These are phyloP conservation scores for Centropus bengalensis DNA, from an alignment of 2,113 vertebrate species.

Conservation along the genomic window DNA sequence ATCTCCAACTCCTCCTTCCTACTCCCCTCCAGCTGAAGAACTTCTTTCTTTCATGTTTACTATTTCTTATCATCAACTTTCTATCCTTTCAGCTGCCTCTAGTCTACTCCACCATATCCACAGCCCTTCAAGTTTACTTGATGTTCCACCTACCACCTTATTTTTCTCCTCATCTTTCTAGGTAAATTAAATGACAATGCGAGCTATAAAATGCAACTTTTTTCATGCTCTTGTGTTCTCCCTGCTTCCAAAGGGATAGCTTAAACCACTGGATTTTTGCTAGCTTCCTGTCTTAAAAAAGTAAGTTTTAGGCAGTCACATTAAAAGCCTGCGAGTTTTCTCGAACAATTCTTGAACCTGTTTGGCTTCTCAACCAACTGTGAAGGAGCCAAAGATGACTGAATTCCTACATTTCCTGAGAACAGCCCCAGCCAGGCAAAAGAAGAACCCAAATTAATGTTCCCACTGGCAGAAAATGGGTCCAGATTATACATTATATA, in stretches of 20 bases:
- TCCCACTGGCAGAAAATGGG: not conserved
- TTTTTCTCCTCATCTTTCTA: not conserved
- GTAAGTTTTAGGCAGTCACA: not conserved
- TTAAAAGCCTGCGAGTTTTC: not conserved
- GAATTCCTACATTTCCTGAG: not conserved
- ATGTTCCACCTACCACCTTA: not conserved
- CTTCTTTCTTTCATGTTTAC: not conserved
- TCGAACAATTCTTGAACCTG: not conserved
- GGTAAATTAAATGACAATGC: not conserved
- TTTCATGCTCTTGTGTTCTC: not conserved
- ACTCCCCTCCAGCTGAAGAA: not conserved
- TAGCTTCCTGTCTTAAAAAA: not conserved
- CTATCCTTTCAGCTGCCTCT: not conserved
- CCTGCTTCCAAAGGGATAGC: not conserved
- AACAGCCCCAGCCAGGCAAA: accelerated
- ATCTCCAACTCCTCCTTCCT: not conserved
- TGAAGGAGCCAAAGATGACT: accelerated
- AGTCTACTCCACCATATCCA: not conserved
- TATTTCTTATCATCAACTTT: not conserved
- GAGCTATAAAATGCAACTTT: not conserved
- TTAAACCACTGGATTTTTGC: not conserved
- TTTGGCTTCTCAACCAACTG: not conserved
- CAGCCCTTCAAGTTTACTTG: not conserved
- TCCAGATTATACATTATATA: not conserved
- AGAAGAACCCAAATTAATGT: not conserved